phyloP scores from a whole-genome alignment of 2,888 invertebrate genomes.

The Cactoblastis cactorum region DNA sequence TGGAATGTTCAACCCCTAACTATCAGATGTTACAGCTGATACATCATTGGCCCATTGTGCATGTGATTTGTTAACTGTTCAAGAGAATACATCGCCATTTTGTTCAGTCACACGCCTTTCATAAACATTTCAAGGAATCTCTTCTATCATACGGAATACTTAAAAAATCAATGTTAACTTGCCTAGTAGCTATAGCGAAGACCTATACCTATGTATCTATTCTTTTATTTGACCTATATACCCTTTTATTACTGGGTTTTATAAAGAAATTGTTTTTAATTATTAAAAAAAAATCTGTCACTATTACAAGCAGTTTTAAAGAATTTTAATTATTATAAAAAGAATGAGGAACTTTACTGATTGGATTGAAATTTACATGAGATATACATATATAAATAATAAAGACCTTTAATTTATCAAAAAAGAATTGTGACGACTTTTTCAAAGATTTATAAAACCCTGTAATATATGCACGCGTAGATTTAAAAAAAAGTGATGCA shows the following conservation, averaged over 20 bases:
- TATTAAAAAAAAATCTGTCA: neutral
- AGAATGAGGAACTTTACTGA: no score
- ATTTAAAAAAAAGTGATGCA: conserved; percentile 47
- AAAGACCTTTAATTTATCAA: no score
- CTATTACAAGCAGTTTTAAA: no score
- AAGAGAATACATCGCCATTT: conserved; percentile 17
- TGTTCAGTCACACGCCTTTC: conserved; percentile 17
- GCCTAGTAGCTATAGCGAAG: conserved; percentile 78
- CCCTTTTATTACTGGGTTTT: conserved; percentile 62
- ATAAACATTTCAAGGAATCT: conserved; percentile 67
- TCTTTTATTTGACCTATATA: conserved; percentile 58
- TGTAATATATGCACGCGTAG: conserved; percentile 70
- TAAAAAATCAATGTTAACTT: conserved; percentile 65
- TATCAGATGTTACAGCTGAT: neutral
- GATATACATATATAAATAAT: no score
- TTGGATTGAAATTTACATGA: no score
- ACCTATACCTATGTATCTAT: conserved; percentile 55
- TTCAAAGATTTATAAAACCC: conserved; percentile 44
- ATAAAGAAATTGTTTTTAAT: conserved; percentile 35
- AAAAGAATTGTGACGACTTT: no score
- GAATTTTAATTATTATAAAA: no score
- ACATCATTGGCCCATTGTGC: conserved; percentile 9
- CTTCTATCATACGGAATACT: conserved; percentile 36
- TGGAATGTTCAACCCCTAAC: neutral
- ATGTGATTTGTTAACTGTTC: conserved; percentile 18